These are phyloP conservation scores for Haemorhous mexicanus DNA, from an alignment of 2,113 vertebrate genomes.

Conservation along the genomic window DNA sequence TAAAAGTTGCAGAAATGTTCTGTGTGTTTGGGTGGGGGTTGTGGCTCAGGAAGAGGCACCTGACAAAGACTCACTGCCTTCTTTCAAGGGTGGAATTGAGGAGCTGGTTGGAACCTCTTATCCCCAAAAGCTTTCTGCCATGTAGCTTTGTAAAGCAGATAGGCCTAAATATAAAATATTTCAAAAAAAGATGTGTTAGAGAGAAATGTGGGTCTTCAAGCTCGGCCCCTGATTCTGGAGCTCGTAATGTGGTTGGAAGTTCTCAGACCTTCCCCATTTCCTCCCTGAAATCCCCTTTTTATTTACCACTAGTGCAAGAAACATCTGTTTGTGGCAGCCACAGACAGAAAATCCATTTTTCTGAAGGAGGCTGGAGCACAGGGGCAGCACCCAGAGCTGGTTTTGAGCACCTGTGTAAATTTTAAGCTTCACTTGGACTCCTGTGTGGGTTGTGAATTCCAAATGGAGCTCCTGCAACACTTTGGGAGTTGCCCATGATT, in stretches of 20 bases:
- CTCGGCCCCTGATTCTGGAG: background rate
- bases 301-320: background rate
- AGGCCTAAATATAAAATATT: background rate
- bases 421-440: background rate
- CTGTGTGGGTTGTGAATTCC: rapidly evolving
- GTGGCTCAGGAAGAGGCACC: background rate
- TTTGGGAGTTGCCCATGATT: background rate
- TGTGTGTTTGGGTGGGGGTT: rapidly evolving
- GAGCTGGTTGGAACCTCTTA: background rate
- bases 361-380: background rate
- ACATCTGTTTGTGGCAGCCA: background rate
- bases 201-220: background rate
- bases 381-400: background rate
- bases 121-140: background rate
- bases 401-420: background rate
- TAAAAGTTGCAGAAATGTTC: background rate
- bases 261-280: background rate
- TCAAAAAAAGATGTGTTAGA: background rate
- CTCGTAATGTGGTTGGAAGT: background rate
- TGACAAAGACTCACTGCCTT: background rate
- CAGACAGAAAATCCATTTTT: background rate
- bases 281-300: background rate
- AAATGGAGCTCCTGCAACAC: rapidly evolving
- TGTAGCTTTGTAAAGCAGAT: background rate
- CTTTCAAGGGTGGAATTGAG: background rate